These are phyloP conservation scores for Drosophila rellima DNA, from an alignment of 2,888 invertebrate species.

Conservation along the genomic window DNA sequence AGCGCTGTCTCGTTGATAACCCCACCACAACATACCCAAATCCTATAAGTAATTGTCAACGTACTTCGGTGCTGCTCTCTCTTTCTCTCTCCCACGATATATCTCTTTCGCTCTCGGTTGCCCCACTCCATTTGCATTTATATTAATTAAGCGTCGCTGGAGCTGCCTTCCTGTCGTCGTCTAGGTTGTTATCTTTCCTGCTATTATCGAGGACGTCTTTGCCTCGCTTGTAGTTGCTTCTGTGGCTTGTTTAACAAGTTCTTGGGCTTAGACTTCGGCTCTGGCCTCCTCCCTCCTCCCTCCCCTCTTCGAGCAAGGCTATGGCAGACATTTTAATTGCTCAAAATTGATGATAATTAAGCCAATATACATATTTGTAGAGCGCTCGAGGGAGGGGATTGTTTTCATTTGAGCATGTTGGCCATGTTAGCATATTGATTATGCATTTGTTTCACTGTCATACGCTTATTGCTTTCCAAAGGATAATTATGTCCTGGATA, in stretches of 20 bases:
- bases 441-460: constrained; percentile 69
- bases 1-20: constrained; percentile 69
- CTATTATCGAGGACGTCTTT: constrained; percentile 74
- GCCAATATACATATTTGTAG: constrained; percentile 80
- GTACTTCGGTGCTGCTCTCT: constrained; percentile 66
- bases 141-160: constrained; percentile 79
- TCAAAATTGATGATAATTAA: constrained; percentile 81
- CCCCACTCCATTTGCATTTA: constrained; percentile 68
- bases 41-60: constrained; percentile 80
- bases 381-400: constrained; percentile 20
- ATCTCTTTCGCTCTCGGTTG: not conserved
- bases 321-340: constrained; percentile 77
- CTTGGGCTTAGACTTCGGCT: constrained; percentile 61
- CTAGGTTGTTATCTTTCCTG: constrained; percentile 74
- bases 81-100: constrained; percentile 23
- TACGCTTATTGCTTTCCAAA: constrained; percentile 48
- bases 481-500: constrained; percentile 44
- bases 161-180: constrained; percentile 71
- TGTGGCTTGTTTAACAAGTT: constrained; percentile 76
- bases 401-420: constrained; percentile 44
- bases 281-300: not conserved
- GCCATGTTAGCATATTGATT: constrained; percentile 68
- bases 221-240: constrained; percentile 34
- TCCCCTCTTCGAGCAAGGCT: not conserved
- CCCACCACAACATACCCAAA: constrained; percentile 65